Evolutionary conservation across 2,888 invertebrate genomes (phyloP).

Genomic region (Xestoiulus laeticollis): DNA sequence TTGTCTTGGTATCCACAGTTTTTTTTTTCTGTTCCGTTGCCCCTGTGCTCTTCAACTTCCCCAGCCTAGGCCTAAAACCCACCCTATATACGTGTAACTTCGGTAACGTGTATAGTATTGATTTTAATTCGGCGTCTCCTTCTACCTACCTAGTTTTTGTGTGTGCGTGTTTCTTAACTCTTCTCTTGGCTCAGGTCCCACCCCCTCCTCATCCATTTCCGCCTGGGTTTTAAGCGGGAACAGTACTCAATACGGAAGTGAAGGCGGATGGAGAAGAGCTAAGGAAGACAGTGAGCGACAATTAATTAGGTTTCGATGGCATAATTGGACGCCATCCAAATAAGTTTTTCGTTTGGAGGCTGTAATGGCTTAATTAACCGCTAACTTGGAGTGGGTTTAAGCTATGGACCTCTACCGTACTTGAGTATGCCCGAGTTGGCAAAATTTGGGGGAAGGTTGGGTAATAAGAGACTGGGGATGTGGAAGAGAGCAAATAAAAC

Average conservation of each 20-base stretch:
- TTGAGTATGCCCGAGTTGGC: too few relatives aligned
- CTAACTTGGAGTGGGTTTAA: background rate
- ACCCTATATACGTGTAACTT: background rate
- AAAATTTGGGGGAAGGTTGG: too few relatives aligned
- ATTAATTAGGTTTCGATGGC: constrained; percentile 34
- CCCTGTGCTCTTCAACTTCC: background rate
- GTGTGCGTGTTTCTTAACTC: constrained; percentile 14
- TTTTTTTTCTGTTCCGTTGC: background rate
- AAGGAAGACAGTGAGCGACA: constrained; percentile 5
- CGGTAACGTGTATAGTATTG: constrained; percentile 22
- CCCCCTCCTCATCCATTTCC: constrained; percentile 2
- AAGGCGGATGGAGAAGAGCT: background rate
- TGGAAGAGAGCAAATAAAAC: too few relatives aligned
- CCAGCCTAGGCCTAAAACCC: background rate
- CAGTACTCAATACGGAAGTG: background rate
- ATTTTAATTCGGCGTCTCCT: background rate
- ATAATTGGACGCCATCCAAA: constrained; percentile 3
- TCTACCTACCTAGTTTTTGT: background rate
- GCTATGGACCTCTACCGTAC: too few relatives aligned
- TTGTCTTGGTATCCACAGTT: background rate
- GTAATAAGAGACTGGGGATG: too few relatives aligned
- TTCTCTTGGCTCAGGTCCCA: background rate
- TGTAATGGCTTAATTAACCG: background rate
- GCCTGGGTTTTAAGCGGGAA: background rate
- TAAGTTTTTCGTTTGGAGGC: background rate